Evolutionary conservation across 1,140 invertebrate species (phyloP).

Genomic region (Bombus confusus): DNA sequence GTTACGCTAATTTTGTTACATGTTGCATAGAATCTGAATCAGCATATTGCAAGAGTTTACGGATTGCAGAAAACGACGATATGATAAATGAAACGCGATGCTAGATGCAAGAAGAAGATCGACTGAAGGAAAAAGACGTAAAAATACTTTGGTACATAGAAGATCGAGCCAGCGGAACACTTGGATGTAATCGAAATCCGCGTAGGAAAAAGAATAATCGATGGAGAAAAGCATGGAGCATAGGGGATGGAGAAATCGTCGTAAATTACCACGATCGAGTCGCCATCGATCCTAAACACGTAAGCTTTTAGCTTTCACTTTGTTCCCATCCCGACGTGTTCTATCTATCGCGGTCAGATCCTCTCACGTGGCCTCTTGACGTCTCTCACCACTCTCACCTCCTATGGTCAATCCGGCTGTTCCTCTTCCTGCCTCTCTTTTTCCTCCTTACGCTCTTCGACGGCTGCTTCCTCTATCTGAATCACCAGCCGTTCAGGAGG

Average conservation of each 20-base stretch:
- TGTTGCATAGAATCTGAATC: background rate
- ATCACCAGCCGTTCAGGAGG: background rate
- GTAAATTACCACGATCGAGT: slow-evolving; percentile 72
- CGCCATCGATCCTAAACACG: slow-evolving; percentile 71
- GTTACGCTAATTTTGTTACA: too few species aligned
- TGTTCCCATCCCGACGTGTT: slow-evolving; percentile 48
- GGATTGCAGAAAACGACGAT: background rate
- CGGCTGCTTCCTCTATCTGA: background rate
- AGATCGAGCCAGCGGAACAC: slow-evolving; percentile 39
- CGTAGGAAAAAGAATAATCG: slow-evolving; percentile 51
- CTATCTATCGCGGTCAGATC: slow-evolving; percentile 36
- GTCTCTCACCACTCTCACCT: slow-evolving; percentile 26
- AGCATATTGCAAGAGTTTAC: background rate
- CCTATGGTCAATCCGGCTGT: slow-evolving; percentile 14
- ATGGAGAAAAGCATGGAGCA: slow-evolving; percentile 23
- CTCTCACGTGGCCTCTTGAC: slow-evolving; percentile 17
- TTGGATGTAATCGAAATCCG: slow-evolving; percentile 75
- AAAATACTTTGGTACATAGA: slow-evolving; percentile 59
- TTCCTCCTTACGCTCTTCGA: background rate
- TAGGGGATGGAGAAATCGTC: slow-evolving; percentile 34
- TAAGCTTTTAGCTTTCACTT: slow-evolving; percentile 64
- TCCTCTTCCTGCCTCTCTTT: background rate
- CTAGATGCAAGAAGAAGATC: background rate
- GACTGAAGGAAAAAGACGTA: slow-evolving; percentile 8
- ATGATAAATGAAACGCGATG: background rate